Evolutionary conservation across 2,888 invertebrate species (phyloP), one percentile per base, ranked within the genome.

Genomic region (Drosophila pseudotalamancana): DNA sequence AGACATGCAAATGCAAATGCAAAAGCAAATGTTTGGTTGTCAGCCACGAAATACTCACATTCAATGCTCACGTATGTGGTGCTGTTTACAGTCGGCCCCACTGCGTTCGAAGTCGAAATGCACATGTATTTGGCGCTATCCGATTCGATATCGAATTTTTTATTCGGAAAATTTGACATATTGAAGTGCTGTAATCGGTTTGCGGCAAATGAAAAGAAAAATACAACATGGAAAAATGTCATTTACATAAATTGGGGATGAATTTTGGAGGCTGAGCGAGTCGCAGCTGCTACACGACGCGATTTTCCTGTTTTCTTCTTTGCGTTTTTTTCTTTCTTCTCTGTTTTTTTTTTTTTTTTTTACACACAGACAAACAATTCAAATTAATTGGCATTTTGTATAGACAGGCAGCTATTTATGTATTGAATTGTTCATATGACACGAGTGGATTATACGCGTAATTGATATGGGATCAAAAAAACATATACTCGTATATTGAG

Each of bases 51-150:
- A 42, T 76, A 94, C 96, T 95, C 91, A 98, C 98, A 98, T 92
- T 98, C 97, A 18, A 97, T 96, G 64, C 96, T 95, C 86, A 98
- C 96, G 88, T 95, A 95, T 34, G 97, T 97, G 55, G 95, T 95
- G 89, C 96, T 96, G 82, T 95, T 94, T 67, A 97, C 97, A 2
- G 96, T 95, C 0, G 94, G 92, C 0, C 97, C 97, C 43, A 96
- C 95, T 4, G 93, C 93, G 91, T 97, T 97, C 37, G 93, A 92
- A 4, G 95, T 95, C 63, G 97, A 97, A 72, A 94, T 93, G 91
- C 97, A 97, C 21, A 96, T 96, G 92, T 97, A 97, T 90, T 95
- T 95, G 46, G 95, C 95, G 74, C 95, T 95, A 92, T 97, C 96
- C 6, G 93, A 93, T 46, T 94, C 92, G 54, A 96, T 94, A 88